These are phyloP conservation scores for Rousettus leschenaultii DNA, from an alignment of 2,113 vertebrate genomes.

Conservation along the genomic window DNA sequence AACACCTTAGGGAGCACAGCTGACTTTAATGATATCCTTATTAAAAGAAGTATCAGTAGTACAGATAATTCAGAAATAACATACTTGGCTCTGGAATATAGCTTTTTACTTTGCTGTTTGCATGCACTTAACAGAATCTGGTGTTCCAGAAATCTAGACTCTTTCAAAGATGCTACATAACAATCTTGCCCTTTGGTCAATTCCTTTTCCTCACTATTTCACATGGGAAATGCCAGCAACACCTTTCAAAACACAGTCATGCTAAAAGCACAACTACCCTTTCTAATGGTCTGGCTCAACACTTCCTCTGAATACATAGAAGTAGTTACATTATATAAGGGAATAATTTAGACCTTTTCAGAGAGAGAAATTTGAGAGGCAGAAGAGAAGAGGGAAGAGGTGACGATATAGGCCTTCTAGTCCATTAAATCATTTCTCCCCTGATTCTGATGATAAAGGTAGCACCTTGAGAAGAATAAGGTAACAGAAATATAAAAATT, in stretches of 20 bases:
- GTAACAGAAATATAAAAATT: background rate
- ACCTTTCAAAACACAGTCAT: conserved; percentile 5
- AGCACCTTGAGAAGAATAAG: background rate
- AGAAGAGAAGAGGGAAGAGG: background rate
- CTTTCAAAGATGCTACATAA: background rate
- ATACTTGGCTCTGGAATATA: conserved; percentile 28
- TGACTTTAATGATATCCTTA: background rate
- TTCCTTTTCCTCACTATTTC: background rate
- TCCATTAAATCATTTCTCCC: background rate
- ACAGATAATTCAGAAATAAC: conserved; percentile 8
- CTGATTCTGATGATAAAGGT: background rate
- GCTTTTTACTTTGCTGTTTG: background rate
- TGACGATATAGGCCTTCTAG: background rate
- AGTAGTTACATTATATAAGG: background rate
- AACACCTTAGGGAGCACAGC: background rate
- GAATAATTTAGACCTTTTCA: background rate
- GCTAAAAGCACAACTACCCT: background rate
- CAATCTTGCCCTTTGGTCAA: background rate
- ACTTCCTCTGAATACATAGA: conserved; percentile 5
- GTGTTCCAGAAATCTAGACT: conserved; percentile 25
- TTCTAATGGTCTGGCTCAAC: background rate
- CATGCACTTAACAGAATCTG: background rate
- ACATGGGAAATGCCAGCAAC: background rate
- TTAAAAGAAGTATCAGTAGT: background rate
- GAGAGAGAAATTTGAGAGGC: background rate